These are phyloP conservation scores for Ailuropoda melanoleuca DNA, from an alignment of 2,113 vertebrate species.

Conservation along the genomic window DNA sequence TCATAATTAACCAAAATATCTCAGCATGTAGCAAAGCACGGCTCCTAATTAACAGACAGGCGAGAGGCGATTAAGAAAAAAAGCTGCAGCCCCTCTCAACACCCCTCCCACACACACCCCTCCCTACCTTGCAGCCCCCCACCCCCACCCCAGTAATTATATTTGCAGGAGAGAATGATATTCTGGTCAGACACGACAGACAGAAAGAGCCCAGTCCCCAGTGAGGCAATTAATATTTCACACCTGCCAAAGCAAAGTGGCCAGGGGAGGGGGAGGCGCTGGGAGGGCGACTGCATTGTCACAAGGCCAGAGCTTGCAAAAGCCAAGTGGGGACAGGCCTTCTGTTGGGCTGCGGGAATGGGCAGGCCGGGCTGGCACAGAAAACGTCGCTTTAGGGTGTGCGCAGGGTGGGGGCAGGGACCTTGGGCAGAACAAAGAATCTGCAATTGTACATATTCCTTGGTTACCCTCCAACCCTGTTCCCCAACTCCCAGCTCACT, in stretches of 20 bases:
- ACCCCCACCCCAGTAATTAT: slow-evolving; percentile 82
- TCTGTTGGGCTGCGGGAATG: slow-evolving; percentile 8
- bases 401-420: not conserved
- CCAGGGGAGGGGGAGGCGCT: slow-evolving; percentile 12
- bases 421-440: not conserved
- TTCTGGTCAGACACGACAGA: slow-evolving; percentile 86
- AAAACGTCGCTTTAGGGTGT: not conserved
- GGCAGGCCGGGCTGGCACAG: not conserved
- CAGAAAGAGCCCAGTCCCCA: slow-evolving; percentile 84
- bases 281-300: slow-evolving; percentile 39
- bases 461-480: fast-evolving
- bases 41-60: slow-evolving; percentile 87
- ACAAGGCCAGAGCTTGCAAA: slow-evolving; percentile 16
- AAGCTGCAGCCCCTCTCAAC: slow-evolving; percentile 50
- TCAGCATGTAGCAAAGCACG: slow-evolving; percentile 84
- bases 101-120: not conserved
- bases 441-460: fast-evolving
- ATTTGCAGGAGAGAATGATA: slow-evolving; percentile 85
- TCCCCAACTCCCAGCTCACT: not conserved
- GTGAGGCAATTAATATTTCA: slow-evolving; percentile 91
- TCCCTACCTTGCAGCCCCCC: slow-evolving; percentile 20
- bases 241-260: slow-evolving; percentile 87
- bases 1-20: slow-evolving; percentile 89
- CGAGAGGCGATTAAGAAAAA: slow-evolving; percentile 83
- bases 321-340: slow-evolving; percentile 61